Conservation (phyloP, 64 coral and sea anemone species). For the Actinia tenebrosa region DNA sequence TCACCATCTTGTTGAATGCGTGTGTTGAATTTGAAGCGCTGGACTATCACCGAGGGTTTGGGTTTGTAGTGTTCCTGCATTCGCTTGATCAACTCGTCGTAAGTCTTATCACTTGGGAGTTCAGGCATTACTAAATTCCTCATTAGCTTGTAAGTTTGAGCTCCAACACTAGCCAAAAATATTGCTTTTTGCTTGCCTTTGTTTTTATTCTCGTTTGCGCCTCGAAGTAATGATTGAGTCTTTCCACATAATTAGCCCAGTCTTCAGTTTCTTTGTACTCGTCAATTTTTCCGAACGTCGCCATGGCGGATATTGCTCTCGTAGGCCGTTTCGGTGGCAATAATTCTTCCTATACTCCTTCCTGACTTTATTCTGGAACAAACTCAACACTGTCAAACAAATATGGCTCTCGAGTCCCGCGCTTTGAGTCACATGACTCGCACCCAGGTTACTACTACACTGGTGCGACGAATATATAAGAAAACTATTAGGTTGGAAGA, state of each 20-base stretch:
- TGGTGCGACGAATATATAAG: too few relatives aligned
- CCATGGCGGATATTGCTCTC: background rate
- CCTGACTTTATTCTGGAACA: too few relatives aligned
- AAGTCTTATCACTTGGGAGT: slow-evolving; percentile 1
- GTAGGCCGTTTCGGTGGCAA: background rate
- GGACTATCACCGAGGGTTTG: slow-evolving; percentile 14
- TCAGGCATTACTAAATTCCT: slow-evolving; percentile 12
- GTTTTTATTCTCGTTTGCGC: slow-evolving; percentile 20
- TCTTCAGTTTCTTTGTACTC: background rate
- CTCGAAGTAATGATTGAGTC: slow-evolving; percentile 15
- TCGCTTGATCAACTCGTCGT: slow-evolving; percentile 17
- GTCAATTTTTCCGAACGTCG: slow-evolving; percentile 5
- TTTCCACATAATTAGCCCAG: slow-evolving; percentile 17
- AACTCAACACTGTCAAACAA: too few relatives aligned
- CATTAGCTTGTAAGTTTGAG: slow-evolving; percentile 22
- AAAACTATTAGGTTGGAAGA: too few relatives aligned
- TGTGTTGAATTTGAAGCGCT: slow-evolving; percentile 30
- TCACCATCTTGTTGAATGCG: slow-evolving; percentile 4
- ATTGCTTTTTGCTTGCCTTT: slow-evolving; percentile 7
- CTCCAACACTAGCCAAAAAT: slow-evolving; percentile 12
- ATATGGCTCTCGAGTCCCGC: too few relatives aligned
- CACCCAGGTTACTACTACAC: too few relatives aligned
- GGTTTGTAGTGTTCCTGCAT: slow-evolving; percentile 15
- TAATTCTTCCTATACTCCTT: background rate
- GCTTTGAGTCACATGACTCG: too few relatives aligned